phyloP scores from a whole-genome alignment of 1,140 invertebrate species.

The Anoplophora glabripennis region DNA sequence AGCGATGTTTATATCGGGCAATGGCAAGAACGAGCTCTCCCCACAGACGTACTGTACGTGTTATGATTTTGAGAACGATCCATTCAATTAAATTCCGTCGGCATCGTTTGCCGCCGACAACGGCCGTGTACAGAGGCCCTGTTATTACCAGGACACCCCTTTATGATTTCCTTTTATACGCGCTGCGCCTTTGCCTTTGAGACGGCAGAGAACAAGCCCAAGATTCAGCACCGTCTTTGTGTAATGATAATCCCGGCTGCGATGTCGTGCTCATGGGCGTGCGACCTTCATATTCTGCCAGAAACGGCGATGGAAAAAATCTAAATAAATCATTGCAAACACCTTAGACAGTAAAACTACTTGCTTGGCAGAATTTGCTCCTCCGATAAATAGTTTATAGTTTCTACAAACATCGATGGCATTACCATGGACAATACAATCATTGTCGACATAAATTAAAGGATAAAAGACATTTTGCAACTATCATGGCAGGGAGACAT shows the following conservation, averaged over 20 bases:
- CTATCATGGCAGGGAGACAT: too few species aligned
- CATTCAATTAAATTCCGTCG: slow-evolving; percentile 36
- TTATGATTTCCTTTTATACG: slow-evolving; percentile 27
- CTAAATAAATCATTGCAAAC: too few species aligned
- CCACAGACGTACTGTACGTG: slow-evolving; percentile 20
- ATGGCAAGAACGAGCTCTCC: background rate
- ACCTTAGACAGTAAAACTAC: too few species aligned
- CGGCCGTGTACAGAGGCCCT: slow-evolving; percentile 28
- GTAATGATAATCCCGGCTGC: slow-evolving; percentile 15
- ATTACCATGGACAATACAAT: too few species aligned
- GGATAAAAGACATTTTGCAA: too few species aligned
- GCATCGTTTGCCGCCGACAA: slow-evolving; percentile 35
- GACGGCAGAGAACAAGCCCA: slow-evolving; percentile 16
- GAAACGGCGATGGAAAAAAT: too few species aligned
- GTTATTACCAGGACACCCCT: slow-evolving; percentile 29
- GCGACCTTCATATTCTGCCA: too few species aligned
- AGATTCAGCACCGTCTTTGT: slow-evolving; percentile 12
- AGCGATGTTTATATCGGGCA: background rate
- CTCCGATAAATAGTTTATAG: too few species aligned
- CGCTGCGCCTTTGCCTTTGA: slow-evolving; percentile 22
- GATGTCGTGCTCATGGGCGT: too few species aligned
- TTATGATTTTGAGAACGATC: slow-evolving; percentile 31
- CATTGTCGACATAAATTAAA: too few species aligned
- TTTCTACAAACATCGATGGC: too few species aligned
- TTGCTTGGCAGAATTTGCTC: too few species aligned